Evolutionary conservation across 1,140 invertebrate genomes (phyloP), one percentile per base, ranked within the genome.

Genomic region (Lerema accius): DNA sequence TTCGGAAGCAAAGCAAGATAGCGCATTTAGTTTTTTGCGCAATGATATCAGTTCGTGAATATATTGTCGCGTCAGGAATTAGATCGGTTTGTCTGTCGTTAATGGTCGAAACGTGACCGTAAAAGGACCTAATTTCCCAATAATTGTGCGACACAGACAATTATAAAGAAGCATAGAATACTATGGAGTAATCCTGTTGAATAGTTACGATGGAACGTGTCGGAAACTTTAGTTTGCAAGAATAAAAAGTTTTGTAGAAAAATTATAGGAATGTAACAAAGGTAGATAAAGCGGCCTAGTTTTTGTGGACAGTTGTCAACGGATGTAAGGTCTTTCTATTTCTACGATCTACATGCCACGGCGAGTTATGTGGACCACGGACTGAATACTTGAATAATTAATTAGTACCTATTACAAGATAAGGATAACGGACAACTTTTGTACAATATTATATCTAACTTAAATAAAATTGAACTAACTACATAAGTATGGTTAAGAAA

Each of bases 31-130:
- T 69, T 73, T 87, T 89, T 90, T 90, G 87, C 87, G 87, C 85
- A 90, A 90, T 87, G 85, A 88, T 86, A 88, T 64, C 78, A 63
- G 79, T 88, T 79, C 87, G 87, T 90, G 87, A 72, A 87, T 84
- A 88, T 87, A 84, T 79, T 75, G 79, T 80, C 79, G 73, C 69
- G 74, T 74, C 71, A 81, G 82, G 87, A 82, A 86, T 90, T 90
- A 90, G 78, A 50, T 32, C 76, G 80, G 85, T 88, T 88, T 90
- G 84, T 88, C 85, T 90, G 78, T 81, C 55, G 56, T 89, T 89
- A 90, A 90, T 88, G 87, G 78, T 77, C 72, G 71, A 73, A 87
- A 90, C 87, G 87, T 90, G 87, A 90, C 84, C 76, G 73, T 78
- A 70, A 66, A 73, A 71, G 67, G 73, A 69, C 76, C 69, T 78